Conservation (phyloP, 2,797 vertebrate species). For the Syndactyla subalaris region DNA sequence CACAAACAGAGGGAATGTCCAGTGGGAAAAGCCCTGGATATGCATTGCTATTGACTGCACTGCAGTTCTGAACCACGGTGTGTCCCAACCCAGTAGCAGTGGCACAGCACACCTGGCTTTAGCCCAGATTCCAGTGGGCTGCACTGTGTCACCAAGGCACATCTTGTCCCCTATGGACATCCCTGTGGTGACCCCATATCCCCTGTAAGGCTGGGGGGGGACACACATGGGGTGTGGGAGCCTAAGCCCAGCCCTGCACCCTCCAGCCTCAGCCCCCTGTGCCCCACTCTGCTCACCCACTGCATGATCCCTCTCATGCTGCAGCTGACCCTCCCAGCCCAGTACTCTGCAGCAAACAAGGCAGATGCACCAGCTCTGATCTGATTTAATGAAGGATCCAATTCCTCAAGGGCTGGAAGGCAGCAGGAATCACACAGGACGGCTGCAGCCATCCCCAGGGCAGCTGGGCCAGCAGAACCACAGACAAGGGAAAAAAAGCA, state of each 20-base stretch:
- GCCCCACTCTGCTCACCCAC: neutral
- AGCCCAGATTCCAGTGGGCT: neutral
- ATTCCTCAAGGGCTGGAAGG: neutral
- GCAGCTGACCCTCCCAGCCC: neutral
- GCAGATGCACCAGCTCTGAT: neutral
- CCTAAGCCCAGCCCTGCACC: neutral
- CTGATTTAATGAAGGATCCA: neutral
- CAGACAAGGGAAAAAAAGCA: neutral
- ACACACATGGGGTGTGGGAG: neutral
- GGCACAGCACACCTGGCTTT: neutral
- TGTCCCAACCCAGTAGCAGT: neutral
- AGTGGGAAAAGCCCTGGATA: neutral
- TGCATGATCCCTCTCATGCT: neutral
- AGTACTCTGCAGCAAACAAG: neutral
- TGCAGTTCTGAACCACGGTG: neutral
- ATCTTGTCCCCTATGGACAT: neutral
- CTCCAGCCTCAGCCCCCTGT: neutral
- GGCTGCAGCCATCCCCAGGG: neutral
- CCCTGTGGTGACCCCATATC: neutral
- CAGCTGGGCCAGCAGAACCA: neutral
- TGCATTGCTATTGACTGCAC: accelerated
- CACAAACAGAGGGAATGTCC: neutral
- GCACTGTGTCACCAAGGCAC: neutral
- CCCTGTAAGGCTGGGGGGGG: neutral
- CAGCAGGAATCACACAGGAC: neutral